Conservation (phyloP, 1,140 invertebrate species). For the Philaenus spumarius region DNA sequence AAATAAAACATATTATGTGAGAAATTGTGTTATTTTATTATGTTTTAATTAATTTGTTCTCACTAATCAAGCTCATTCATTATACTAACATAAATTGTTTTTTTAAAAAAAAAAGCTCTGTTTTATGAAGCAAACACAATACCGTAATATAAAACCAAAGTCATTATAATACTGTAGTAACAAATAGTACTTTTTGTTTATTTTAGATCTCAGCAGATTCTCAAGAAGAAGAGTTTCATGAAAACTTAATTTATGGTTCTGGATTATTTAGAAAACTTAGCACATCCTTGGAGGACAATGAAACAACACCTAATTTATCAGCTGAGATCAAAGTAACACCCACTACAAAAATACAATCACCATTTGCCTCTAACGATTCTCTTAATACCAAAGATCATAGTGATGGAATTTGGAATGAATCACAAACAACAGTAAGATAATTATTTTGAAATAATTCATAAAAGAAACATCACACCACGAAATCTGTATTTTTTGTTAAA, state of each 20-base stretch:
- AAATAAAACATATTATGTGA: too few species aligned
- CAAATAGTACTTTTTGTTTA: background rate
- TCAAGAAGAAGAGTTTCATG: conserved; percentile 57
- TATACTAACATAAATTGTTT: too few species aligned
- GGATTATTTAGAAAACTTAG: conserved; percentile 45
- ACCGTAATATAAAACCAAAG: too few species aligned
- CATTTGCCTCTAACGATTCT: conserved; percentile 74
- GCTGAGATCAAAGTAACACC: conserved; percentile 15
- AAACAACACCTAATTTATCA: conserved; percentile 1
- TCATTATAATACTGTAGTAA: too few species aligned
- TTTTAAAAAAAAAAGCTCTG: too few species aligned
- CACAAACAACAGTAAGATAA: conserved; percentile 60
- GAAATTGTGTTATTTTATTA: too few species aligned
- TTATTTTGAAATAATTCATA: too few species aligned
- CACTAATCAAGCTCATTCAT: too few species aligned
- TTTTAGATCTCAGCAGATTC: conserved; percentile 31
- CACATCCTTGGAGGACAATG: conserved; percentile 28
- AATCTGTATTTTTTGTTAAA: too few species aligned
- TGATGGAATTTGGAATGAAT: conserved; percentile 81
- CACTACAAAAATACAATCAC: conserved; percentile 42
- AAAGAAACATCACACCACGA: too few species aligned
- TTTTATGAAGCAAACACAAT: too few species aligned
- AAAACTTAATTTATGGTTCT: conserved; percentile 63
- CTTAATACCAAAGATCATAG: conserved; percentile 64
- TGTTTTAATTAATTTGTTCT: too few species aligned